phyloP scores from a whole-genome alignment of 1,140 invertebrate genomes.

The Watersipora subatra region DNA sequence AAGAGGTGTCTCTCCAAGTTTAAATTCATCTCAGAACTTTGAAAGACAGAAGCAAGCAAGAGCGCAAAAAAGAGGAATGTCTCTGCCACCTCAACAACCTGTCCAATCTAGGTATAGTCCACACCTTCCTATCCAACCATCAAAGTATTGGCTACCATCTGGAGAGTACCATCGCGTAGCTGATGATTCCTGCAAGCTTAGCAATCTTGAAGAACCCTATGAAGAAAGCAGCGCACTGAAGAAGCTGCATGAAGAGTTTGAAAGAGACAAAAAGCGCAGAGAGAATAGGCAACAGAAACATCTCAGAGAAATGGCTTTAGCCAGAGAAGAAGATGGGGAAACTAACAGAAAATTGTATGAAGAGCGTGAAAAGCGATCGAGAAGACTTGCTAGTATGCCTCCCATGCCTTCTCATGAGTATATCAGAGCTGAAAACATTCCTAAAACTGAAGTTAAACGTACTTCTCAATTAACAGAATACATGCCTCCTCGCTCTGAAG shows the following conservation, averaged over 20 bases:
- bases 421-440: neutral
- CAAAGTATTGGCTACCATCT: slow-evolving; percentile 2
- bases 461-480: neutral
- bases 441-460: neutral
- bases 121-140: neutral
- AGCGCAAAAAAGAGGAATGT: neutral
- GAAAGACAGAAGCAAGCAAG: neutral
- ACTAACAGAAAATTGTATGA: neutral
- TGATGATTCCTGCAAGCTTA: neutral
- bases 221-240: neutral
- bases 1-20: neutral
- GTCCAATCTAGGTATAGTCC: neutral
- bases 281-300: neutral
- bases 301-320: neutral
- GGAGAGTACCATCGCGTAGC: neutral
- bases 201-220: neutral
- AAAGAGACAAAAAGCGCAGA: neutral
- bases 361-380: neutral
- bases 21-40: no score
- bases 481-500: neutral
- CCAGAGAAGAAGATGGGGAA: neutral
- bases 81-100: neutral
- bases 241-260: neutral
- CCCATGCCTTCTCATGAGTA: neutral
- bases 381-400: neutral